Conservation (phyloP, 2,888 invertebrate species). For the Charanyca ferruginea region DNA sequence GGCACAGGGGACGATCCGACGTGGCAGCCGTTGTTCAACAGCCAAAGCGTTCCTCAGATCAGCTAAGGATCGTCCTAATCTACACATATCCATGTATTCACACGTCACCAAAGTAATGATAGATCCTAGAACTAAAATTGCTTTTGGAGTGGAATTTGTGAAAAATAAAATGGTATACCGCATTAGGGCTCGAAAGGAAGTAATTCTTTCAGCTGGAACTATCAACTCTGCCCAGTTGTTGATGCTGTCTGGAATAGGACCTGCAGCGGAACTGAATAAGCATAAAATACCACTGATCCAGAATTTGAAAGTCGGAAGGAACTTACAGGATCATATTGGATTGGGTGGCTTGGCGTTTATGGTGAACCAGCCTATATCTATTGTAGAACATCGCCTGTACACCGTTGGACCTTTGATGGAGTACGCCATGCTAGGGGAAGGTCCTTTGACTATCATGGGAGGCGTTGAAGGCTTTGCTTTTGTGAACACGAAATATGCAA, state of each 20-base stretch:
- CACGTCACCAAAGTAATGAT: constrained; percentile 95
- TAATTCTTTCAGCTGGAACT: constrained; percentile 97
- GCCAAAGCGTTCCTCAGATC: constrained; percentile 97
- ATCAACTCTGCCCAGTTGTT: constrained; percentile 98
- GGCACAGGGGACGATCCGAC: constrained; percentile 95
- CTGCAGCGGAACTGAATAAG: constrained; percentile 93
- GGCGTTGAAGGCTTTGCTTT: constrained; percentile 97
- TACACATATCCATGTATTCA: constrained; percentile 96
- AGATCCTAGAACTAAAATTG: constrained; percentile 93
- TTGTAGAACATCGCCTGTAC: constrained; percentile 95
- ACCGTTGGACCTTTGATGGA: constrained; percentile 95
- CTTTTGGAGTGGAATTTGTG: constrained; percentile 96
- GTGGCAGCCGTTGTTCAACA: constrained; percentile 96
- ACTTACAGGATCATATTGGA: constrained; percentile 97
- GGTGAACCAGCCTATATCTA: constrained; percentile 94
- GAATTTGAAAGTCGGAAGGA: constrained; percentile 95
- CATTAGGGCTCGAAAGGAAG: constrained; percentile 95
- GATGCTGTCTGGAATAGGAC: constrained; percentile 98
- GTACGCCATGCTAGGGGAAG: constrained; percentile 96
- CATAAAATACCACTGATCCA: constrained; percentile 95
- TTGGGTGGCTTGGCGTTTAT: constrained; percentile 96
- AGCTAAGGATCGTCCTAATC: constrained; percentile 94
- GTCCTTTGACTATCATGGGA: constrained; percentile 96
- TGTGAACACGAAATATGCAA: constrained; percentile 96
- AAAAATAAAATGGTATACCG: constrained; percentile 94